Evolutionary conservation across 2,797 vertebrate genomes (phyloP).

Genomic region (Gila robusta): DNA sequence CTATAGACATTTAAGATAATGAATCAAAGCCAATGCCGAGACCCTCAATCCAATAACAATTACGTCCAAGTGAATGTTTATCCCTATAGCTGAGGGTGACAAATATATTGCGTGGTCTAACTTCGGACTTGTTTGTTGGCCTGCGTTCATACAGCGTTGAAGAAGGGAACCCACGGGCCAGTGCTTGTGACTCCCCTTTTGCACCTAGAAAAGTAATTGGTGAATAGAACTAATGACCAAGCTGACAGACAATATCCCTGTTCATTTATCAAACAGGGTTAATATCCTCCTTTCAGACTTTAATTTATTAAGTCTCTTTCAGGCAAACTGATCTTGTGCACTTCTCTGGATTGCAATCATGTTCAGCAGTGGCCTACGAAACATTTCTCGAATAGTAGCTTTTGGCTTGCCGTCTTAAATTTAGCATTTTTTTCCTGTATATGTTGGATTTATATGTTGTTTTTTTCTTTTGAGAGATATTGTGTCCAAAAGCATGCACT

Average conservation of each 20-base stretch:
- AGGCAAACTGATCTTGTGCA: slow-evolving; percentile 48
- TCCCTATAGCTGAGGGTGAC: slow-evolving; percentile 28
- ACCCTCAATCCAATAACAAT: slow-evolving; percentile 37
- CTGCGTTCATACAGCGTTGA: background rate
- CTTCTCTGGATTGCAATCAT: slow-evolving; percentile 52
- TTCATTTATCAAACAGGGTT: slow-evolving; percentile 80
- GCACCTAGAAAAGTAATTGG: slow-evolving; percentile 58
- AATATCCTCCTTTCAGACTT: slow-evolving; percentile 72
- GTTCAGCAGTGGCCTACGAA: background rate
- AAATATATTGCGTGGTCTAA: slow-evolving; percentile 42
- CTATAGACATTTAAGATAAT: slow-evolving; percentile 10
- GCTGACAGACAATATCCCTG: slow-evolving; percentile 73
- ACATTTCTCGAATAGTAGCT: background rate
- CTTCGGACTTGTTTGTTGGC: slow-evolving; percentile 47
- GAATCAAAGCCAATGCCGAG: slow-evolving; percentile 1
- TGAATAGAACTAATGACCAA: slow-evolving; percentile 70
- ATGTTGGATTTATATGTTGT: background rate
- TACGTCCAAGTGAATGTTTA: slow-evolving; percentile 38
- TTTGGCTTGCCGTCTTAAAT: background rate
- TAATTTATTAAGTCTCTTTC: slow-evolving; percentile 74
- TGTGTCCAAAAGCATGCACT: slow-evolving; percentile 9
- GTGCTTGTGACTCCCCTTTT: slow-evolving; percentile 39
- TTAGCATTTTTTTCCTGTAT: background rate
- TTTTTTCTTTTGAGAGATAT: background rate
- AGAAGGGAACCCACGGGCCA: slow-evolving; percentile 40